Evolutionary conservation across 2,797 vertebrate species (phyloP).

Genomic region (Eospalax fontanierii): DNA sequence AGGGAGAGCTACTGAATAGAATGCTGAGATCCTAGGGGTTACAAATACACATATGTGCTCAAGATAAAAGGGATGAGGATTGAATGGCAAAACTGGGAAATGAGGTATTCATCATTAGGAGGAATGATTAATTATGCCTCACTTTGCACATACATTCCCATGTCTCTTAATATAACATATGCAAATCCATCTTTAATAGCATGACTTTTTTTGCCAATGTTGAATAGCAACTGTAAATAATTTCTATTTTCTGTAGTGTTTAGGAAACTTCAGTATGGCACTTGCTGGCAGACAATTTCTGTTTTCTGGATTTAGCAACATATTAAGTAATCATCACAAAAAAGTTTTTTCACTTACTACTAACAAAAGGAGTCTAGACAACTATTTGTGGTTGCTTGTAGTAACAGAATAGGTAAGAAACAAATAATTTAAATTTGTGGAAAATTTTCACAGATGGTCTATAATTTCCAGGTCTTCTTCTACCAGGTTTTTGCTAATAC

Average conservation of each 20-base stretch:
- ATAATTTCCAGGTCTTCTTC: conserved; percentile 36
- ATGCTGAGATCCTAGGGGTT: conserved; percentile 8
- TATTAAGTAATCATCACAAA: conserved; percentile 82
- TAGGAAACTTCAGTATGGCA: conserved; percentile 85
- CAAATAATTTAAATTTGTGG: conserved; percentile 66
- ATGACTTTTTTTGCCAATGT: conserved; percentile 85
- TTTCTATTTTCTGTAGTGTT: conserved; percentile 85
- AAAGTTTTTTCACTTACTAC: conserved; percentile 75
- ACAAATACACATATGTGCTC: conserved; percentile 43
- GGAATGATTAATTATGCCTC: conserved; percentile 80
- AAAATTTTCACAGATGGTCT: conserved; percentile 46
- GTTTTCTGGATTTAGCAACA: conserved; percentile 82
- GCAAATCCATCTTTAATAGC: conserved; percentile 85
- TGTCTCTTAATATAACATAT: conserved; percentile 84
- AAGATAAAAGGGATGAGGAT: conserved; percentile 10
- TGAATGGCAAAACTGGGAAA: conserved; percentile 55
- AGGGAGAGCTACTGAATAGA: no score
- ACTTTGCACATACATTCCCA: conserved; percentile 81
- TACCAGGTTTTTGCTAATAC: conserved; percentile 48
- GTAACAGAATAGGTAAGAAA: conserved; percentile 62
- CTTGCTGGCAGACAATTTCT: conserved; percentile 83
- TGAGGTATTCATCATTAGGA: conserved; percentile 54
- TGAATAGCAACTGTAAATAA: conserved; percentile 85
- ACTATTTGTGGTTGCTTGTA: conserved; percentile 63
- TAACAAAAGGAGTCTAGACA: conserved; percentile 79